Base-by-base conservation (phyloP, 37 sponge, comb jelly and placozoan species). In the Cladorhizidae sp. region DNA sequence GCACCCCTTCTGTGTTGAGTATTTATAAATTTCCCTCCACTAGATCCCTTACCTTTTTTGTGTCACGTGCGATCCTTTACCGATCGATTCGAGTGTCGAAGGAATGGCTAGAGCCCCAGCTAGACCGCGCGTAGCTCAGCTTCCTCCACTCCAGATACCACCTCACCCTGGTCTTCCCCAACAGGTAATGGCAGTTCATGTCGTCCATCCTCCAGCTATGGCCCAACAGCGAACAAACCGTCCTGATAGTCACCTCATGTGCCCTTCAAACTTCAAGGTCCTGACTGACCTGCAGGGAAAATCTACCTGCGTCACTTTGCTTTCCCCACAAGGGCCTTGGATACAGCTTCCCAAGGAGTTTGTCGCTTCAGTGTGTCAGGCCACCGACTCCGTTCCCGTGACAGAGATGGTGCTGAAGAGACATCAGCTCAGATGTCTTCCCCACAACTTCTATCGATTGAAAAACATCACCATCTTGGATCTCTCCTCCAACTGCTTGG, bases 211-310 rank as follows among this genome's bases (percentile, higher is more conserved):
- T 40, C 77, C 41, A 11, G 32, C 56, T 3, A 62, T 26, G 38
- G 61, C 38, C 21, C 62, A 57, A n/a, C 58, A 31, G 15, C 57
- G 21, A 28, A 15, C 3, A 9, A 58, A 58, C 25, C 31, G n/a
- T 35, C 39, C 52, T 57, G 32, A 12, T 35, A 74, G 32, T 37
- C 15, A 45, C 15, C 73, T 81, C 38, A 56, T 87, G 15, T 76
- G 80, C 28, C 58, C 88, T 18, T 52, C 51, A 40, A 80, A 67
- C 58, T 87, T 87, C 54, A 80, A 80, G 65, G 88, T 87, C 20
- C 51, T 86, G 12, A 61, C 79, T 35, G 71, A 43, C 25, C 23
- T 73, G 22, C 87, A 87, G 40, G 77, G 75, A 6, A 70, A 64
- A 33, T 59, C 82, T 22, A 81, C 88, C 33, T 76, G 77, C 38